These are phyloP conservation scores for Aplidium turbinatum DNA, from an alignment of 23 tunicate genomes.

Conservation along the genomic window DNA sequence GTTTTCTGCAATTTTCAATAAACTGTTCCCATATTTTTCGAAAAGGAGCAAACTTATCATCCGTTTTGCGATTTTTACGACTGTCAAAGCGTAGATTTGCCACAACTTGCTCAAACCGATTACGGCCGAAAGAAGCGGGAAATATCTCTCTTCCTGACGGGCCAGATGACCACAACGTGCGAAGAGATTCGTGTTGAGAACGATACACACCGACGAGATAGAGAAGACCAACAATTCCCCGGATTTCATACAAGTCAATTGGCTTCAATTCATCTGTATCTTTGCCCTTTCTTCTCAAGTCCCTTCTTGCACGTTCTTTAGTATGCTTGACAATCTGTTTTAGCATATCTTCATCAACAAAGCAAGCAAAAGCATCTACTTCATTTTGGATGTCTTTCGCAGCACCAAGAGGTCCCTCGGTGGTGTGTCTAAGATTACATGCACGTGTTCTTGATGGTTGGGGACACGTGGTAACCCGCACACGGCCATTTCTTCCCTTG, in stretches of 20 bases:
- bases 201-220: conserved; percentile 36
- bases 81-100: conserved; percentile 35
- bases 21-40: conserved; percentile 37
- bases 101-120: conserved; percentile 26
- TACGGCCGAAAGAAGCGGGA: conserved; percentile 40
- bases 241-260: conserved; percentile 26
- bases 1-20: conserved; percentile 26
- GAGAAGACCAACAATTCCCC: conserved; percentile 27
- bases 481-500: conserved; percentile 29
- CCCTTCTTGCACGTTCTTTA: conserved; percentile 14
- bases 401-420: conserved; percentile 14
- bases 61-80: conserved; percentile 22
- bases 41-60: conserved; percentile 28
- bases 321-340: conserved; percentile 26
- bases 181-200: conserved; percentile 38
- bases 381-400: conserved; percentile 35
- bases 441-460: conserved; percentile 39
- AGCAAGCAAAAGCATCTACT: conserved; percentile 32
- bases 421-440: conserved; percentile 28
- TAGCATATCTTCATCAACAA: conserved; percentile 33
- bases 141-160: conserved; percentile 25
- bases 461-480: conserved; percentile 28
- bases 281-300: conserved; percentile 27
- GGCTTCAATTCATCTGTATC: conserved; percentile 35
- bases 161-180: conserved; percentile 42